phyloP scores from a whole-genome alignment of 2,888 invertebrate species.

The Agrotis puta region DNA sequence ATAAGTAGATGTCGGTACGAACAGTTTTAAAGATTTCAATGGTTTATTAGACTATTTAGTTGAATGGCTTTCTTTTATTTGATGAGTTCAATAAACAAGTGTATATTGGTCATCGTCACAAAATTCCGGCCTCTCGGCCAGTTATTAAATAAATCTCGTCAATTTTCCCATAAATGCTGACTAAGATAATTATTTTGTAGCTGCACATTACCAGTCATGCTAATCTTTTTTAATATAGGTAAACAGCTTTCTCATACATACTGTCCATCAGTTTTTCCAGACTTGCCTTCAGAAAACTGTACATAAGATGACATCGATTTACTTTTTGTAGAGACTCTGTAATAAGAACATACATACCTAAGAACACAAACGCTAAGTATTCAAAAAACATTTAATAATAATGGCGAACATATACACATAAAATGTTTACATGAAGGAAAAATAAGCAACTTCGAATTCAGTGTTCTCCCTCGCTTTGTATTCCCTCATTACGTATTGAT shows the following conservation, averaged over 20 bases:
- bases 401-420: conserved; percentile 43
- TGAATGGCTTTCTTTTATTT: conserved; percentile 40
- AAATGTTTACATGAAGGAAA: conserved; percentile 60
- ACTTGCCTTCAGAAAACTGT: background rate
- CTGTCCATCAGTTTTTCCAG: background rate
- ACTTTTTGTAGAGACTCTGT: too few species aligned
- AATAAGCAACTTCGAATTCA: conserved; percentile 64
- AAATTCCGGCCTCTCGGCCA: background rate
- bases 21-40: conserved; percentile 71
- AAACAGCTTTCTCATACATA: conserved; percentile 4
- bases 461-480: conserved; percentile 60
- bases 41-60: conserved; percentile 63
- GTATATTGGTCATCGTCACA: conserved; percentile 7
- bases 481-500: conserved; percentile 68
- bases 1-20: conserved; percentile 76
- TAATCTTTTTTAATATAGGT: conserved; percentile 4
- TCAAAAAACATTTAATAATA: conserved; percentile 50
- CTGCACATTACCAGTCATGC: background rate
- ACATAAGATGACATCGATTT: background rate
- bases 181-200: background rate
- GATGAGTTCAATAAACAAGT: conserved; percentile 18
- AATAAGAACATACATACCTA: background rate
- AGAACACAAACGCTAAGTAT: background rate
- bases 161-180: background rate
- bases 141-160: background rate